Conservation (phyloP, 1,140 invertebrate species). For the Olivierus martensii region DNA sequence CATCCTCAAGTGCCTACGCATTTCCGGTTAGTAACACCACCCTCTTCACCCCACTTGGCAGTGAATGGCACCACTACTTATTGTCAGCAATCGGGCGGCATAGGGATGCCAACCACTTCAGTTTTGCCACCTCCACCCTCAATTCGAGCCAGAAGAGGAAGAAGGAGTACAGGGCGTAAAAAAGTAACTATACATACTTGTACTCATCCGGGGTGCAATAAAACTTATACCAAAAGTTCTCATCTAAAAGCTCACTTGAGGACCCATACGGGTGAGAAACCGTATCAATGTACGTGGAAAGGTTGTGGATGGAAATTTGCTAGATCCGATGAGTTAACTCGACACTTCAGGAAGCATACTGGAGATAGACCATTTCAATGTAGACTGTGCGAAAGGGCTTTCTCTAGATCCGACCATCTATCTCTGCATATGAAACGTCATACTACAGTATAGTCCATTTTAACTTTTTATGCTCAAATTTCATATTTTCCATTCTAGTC, state of each 20-base stretch:
- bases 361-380: slow-evolving; percentile 33
- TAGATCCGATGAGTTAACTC: slow-evolving; percentile 42
- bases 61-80: slow-evolving; percentile 20
- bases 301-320: slow-evolving; percentile 46
- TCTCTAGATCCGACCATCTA: slow-evolving; percentile 39
- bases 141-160: slow-evolving; percentile 22
- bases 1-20: slow-evolving; percentile 9
- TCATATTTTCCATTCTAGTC: no score
- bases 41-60: slow-evolving; percentile 40
- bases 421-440: slow-evolving; percentile 39
- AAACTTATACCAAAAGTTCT: slow-evolving; percentile 56
- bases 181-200: slow-evolving; percentile 43
- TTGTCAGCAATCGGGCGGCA: not conserved
- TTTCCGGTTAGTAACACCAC: slow-evolving; percentile 39
- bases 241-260: slow-evolving; percentile 51
- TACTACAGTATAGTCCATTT: slow-evolving; percentile 11
- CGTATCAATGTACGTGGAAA: slow-evolving; percentile 41
- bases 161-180: slow-evolving; percentile 34
- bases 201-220: slow-evolving; percentile 46
- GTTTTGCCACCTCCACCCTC: not conserved
- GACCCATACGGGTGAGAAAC: slow-evolving; percentile 49
- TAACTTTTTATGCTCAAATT: no score
- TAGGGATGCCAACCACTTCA: not conserved
- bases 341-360: slow-evolving; percentile 34
- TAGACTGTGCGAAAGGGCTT: slow-evolving; percentile 32